These are phyloP conservation scores for Lerista edwardsae DNA, from an alignment of 2,797 vertebrate species.

Conservation along the genomic window DNA sequence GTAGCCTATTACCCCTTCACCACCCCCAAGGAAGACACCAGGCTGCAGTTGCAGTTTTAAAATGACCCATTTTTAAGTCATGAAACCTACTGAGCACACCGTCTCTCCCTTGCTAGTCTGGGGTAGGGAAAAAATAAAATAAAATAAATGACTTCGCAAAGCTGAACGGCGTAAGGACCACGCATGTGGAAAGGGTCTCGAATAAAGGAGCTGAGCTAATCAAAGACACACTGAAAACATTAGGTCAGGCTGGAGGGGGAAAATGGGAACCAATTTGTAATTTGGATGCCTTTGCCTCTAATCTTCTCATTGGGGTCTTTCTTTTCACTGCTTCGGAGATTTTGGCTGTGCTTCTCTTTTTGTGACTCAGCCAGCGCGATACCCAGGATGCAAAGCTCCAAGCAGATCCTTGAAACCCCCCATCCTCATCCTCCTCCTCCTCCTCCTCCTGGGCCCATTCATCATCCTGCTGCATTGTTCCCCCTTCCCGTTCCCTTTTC, in stretches of 20 bases:
- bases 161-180: neutral
- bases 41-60: too few species aligned
- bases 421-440: neutral
- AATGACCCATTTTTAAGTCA: too few species aligned
- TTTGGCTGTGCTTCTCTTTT: constrained; percentile 24
- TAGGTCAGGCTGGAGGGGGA: constrained; percentile 17
- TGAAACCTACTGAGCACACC: too few species aligned
- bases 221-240: neutral
- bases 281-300: constrained; percentile 24
- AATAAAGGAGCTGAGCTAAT: constrained; percentile 2
- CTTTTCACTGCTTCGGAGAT: constrained; percentile 23
- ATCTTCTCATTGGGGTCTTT: neutral
- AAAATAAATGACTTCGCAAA: too few species aligned
- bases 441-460: neutral
- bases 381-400: constrained; percentile 43
- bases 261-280: rapidly evolving
- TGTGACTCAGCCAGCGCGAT: constrained; percentile 22
- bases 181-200: neutral
- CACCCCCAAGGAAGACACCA: too few species aligned
- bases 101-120: too few species aligned
- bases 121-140: too few species aligned
- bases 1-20: too few species aligned
- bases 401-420: rapidly evolving
- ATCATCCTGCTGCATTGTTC: neutral
- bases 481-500: neutral